Evolutionary conservation across 1,140 invertebrate genomes (phyloP).

Genomic region (Meloidogyne hapla): DNA sequence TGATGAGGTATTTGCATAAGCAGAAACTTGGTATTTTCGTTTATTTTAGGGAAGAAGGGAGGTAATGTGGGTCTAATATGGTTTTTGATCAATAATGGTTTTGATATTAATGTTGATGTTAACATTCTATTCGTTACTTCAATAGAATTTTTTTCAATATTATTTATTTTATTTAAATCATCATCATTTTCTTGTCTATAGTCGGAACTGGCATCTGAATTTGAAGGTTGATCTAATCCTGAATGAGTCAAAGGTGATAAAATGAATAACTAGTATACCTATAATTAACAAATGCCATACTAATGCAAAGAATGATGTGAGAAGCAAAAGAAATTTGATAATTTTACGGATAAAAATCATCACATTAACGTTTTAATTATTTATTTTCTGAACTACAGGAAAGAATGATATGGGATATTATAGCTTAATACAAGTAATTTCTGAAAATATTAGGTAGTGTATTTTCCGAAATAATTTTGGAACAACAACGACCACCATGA

Average conservation of each 20-base stretch:
- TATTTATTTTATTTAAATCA: neutral
- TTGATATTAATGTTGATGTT: neutral
- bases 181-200: neutral
- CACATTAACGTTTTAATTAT: too few relatives aligned
- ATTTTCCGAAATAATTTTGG: neutral
- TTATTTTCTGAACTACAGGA: too few relatives aligned
- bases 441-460: neutral
- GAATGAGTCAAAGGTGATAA: neutral
- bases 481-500: neutral
- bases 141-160: neutral
- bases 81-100: neutral
- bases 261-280: neutral
- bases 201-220: neutral
- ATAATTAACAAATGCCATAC: neutral
- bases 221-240: neutral
- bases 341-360: neutral
- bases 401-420: too few relatives aligned
- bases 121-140: neutral
- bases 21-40: neutral
- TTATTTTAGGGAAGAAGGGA: neutral
- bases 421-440: neutral
- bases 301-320: neutral
- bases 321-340: neutral
- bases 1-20: neutral
- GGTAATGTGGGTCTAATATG: neutral